Base-by-base conservation (phyloP, 2,888 invertebrate genomes). In the Xestia rhomboidea region DNA sequence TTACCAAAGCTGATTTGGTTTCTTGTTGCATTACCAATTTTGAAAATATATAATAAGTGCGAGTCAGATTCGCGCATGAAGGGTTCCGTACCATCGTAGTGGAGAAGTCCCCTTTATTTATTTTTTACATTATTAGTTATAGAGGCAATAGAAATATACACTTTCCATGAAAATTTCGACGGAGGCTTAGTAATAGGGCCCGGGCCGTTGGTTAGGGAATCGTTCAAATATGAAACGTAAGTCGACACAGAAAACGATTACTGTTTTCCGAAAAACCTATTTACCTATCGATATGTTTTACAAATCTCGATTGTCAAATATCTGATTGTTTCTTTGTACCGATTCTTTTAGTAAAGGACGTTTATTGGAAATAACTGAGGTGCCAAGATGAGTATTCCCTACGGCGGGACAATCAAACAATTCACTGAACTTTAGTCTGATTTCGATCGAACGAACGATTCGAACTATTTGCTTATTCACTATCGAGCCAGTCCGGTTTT, bases 301-400 rank as follows among this genome's bases (percentile, higher is more conserved):
- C 21, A 41, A 57, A 49, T 44, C 60, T 60, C 41, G 34, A 51
- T 64, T 73, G 69, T 75, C 46, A 51, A 67, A 34, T 71, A 68
- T 74, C 73, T 57, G 64, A 79, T 79, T 71, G 75, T 49, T 38
- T 71, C 71, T 69, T 49, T 76, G 63, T 77, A 75, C 66, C 67
- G 38, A 41, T 62, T 64, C 73, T 78, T 44, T 68, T 34, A 77
- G 64, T 64, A 76, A 54, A 73, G 73, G 68, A 68, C 77, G 69
- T 80, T 86, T 87, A 86, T 85, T 88, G 79, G 70, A 83, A 90
- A 89, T 87, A 86, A 76, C 76, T 73, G 51, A 78, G 83, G 70
- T 74, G 75, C 85, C 76, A 75, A 84, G 46, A 68, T 75, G 70
- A 80, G 79, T 79, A 81, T 87, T 89, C 77, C 66, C 63, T 30